Base-by-base conservation (phyloP, 2,797 vertebrate genomes). In the Peromyscus attwateri region DNA sequence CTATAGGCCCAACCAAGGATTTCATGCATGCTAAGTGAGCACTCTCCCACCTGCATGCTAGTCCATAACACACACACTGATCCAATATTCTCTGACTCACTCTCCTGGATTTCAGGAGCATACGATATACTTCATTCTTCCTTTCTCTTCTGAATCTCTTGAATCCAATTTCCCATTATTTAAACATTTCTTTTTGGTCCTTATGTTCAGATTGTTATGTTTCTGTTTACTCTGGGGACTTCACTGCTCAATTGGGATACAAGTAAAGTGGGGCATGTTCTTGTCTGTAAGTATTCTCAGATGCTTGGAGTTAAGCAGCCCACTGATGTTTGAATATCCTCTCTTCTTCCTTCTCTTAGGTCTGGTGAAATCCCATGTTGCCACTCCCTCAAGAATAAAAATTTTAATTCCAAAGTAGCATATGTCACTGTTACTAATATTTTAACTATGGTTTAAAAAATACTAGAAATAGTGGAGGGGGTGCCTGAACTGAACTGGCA, bases 401-500 rank as follows among this genome's bases (percentile, higher is more conserved):
- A 8, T 9, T 83, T 82, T 25, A 21, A 89, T 77, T 79, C 29
- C 5, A 89, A 87, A 87, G 43, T 1, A 73, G 9, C 31, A n/a
- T 46, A 6, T 83, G 29, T 52, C 17, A 10, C 0, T 71, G 8
- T 37, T 23, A 75, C 7, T 46, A 52, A 21, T 79, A 77, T 92
- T 73, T 95, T 95, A 43, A 89, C 46, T n/a, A 25, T 73, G n/a
- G 6, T 37, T 81, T 95, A 77, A 71, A 92, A 95, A 95, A 79
- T n/a, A 43, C 16, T 34, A 82, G 25, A 55, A 55, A 55, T 55
- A 55, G 52, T 55, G 52, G 52, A 55, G 13, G 52, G 52, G 52
- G 52, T 55, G 14, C 52, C 52, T 55, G 52, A 16, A 55, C 52
- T 55, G 52, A 55, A 14, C 52, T 16, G 10, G 52, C 52, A 14